Conservation (phyloP, 2,888 invertebrate genomes). For the Pemphredon lugubris region DNA sequence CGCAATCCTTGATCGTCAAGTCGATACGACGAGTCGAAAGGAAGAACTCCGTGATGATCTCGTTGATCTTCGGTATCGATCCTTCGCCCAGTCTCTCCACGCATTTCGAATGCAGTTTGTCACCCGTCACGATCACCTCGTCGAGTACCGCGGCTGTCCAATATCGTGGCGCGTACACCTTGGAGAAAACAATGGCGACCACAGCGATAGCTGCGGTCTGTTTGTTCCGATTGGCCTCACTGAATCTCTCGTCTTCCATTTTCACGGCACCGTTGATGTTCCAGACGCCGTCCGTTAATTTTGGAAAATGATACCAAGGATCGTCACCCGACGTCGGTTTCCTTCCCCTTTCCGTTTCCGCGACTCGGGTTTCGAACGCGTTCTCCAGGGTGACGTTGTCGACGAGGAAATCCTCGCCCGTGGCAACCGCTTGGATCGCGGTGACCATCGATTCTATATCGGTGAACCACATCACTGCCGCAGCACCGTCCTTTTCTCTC, state of each 20-base stretch:
- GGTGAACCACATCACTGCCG: slow-evolving; percentile 74
- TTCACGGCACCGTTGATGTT: slow-evolving; percentile 62
- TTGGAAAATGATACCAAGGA: slow-evolving; percentile 71
- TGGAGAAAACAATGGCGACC: slow-evolving; percentile 74
- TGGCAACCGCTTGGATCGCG: slow-evolving; percentile 49
- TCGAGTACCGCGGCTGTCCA: slow-evolving; percentile 70
- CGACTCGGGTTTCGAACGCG: slow-evolving; percentile 66
- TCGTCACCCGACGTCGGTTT: slow-evolving; percentile 64
- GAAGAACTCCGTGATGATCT: slow-evolving; percentile 75
- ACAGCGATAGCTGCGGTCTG: slow-evolving; percentile 72
- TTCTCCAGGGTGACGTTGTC: slow-evolving; percentile 70
- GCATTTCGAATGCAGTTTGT: slow-evolving; percentile 72
- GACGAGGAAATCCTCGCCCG: slow-evolving; percentile 62
- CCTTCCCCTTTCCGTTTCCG: slow-evolving; percentile 51
- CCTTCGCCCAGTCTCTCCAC: slow-evolving; percentile 62
- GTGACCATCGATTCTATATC: slow-evolving; percentile 57
- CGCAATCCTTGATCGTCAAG: slow-evolving; percentile 73
- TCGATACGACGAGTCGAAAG: slow-evolving; percentile 72
- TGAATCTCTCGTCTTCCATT: slow-evolving; percentile 63
- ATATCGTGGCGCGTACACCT: slow-evolving; percentile 72
- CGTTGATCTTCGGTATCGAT: slow-evolving; percentile 61
- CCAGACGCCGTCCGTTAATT: slow-evolving; percentile 71
- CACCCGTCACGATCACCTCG: slow-evolving; percentile 72
- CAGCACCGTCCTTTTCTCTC: slow-evolving; percentile 64
- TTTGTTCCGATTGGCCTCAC: slow-evolving; percentile 58